phyloP scores from a whole-genome alignment of 2,113 vertebrate genomes.

The Rattus rattus region DNA sequence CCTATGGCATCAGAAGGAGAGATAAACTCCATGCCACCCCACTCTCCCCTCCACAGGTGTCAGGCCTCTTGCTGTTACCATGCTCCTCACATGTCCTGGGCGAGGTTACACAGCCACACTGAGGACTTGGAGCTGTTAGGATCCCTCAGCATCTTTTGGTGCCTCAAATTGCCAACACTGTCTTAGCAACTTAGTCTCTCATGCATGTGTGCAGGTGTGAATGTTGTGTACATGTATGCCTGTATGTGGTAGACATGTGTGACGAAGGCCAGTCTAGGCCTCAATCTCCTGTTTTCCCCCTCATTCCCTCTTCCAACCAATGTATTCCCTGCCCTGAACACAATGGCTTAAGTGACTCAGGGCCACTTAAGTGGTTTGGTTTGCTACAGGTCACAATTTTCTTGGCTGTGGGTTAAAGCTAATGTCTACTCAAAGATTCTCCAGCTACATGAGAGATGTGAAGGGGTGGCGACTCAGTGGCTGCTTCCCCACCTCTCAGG shows the following conservation, averaged over 20 bases:
- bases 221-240: background rate
- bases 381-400: background rate
- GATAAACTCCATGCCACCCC: background rate
- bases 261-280: background rate
- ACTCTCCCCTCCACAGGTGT: background rate
- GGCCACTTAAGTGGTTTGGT: background rate
- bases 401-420: background rate
- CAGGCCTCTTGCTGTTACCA: background rate
- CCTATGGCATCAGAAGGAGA: background rate
- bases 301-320: background rate
- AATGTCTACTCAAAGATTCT: background rate
- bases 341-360: background rate
- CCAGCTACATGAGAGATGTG: background rate
- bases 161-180: slow-evolving; percentile 45
- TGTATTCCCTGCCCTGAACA: background rate
- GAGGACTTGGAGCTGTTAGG: background rate
- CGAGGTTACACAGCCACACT: background rate
- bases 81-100: background rate
- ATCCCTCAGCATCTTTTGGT: background rate
- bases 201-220: background rate
- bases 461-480: background rate
- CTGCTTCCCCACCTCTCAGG: too few relatives aligned
- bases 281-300: background rate
- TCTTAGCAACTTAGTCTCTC: background rate
- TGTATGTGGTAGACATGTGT: background rate